Base-by-base conservation (phyloP, 30 jellyfish, hydroid and myxozoan genomes). In the Chrysaora quinquecirrha region DNA sequence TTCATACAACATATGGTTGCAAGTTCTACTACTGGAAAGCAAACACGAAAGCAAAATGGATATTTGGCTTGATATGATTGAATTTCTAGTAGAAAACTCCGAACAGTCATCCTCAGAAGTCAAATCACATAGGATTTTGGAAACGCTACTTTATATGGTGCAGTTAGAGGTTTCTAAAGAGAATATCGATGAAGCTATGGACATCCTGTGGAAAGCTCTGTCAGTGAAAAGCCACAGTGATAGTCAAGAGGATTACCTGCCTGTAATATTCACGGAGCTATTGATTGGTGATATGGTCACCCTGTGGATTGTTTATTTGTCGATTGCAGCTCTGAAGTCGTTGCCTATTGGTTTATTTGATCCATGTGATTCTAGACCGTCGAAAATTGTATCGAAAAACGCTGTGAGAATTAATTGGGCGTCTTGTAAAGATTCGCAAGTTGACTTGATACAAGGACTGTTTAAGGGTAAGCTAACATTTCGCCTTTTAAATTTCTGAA, bases 1-100 rank as follows among this genome's bases (percentile, higher is more conserved):
- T 30, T 78, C 96, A 19, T 91, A 85, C 75, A 71, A 77, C 16
- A 90, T 81, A 20, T 91, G 98, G 98, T 91, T 96, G 96, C 61
- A 81, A n/a, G 80, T 96, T 34, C 70, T 91, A 20, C 83, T 85
- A 34, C 88, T 91, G 29, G 98, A 91, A 62, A 47, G 62, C 21
- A 66, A 69, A 28, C 68, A 72, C 62, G 81, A 78, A 24, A 95
- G 80, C 70, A 86, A 91, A 38, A 75, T 87, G 23, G 96, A 84
- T 25, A 66, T 91, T 3, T 91, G 98, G 48, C 92, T 94, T n/a
- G 98, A 91, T 34, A 86, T 91, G 56, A 38, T 91, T 21, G 88
- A 72, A 11, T 91, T 91, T 67, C 49, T 91, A 22, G 33, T 75
- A 25, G 85, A 67, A 28, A 64, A 52, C 62, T 67, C 94, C 0